Evolutionary conservation across 1,140 invertebrate genomes (phyloP).

Genomic region (Orchesella cincta): DNA sequence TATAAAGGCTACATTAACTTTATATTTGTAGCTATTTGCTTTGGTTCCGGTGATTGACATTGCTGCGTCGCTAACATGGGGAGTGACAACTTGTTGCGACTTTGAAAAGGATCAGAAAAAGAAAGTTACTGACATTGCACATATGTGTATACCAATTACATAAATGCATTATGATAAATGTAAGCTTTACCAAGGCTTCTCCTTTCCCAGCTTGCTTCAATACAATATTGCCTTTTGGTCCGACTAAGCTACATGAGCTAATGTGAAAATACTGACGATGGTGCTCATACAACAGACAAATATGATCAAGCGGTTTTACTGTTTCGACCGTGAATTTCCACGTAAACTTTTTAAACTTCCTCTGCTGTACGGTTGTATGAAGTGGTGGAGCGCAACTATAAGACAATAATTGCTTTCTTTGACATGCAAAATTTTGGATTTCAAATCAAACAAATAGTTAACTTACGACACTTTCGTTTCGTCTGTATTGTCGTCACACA

Average conservation of each 20-base stretch:
- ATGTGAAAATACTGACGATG: slow-evolving; percentile 72
- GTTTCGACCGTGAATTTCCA: slow-evolving; percentile 69
- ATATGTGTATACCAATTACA: not conserved
- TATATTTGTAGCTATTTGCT: slow-evolving; percentile 58
- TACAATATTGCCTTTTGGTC: not conserved
- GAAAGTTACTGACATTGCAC: not conserved
- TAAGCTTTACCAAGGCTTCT: not conserved
- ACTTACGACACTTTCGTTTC: not conserved
- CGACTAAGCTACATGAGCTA: slow-evolving; percentile 53
- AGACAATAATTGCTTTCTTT: not conserved
- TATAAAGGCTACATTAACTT: slow-evolving; percentile 69
- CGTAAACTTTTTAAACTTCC: slow-evolving; percentile 67
- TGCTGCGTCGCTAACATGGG: slow-evolving; percentile 26
- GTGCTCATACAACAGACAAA: slow-evolving; percentile 72
- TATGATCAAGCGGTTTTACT: slow-evolving; percentile 57
- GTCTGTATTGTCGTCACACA: not conserved
- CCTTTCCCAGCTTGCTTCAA: slow-evolving; percentile 6
- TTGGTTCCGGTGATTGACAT: slow-evolving; percentile 45
- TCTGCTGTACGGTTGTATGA: slow-evolving; percentile 58
- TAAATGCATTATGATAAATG: not conserved
- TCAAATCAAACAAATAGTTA: not conserved
- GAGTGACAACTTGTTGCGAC: slow-evolving; percentile 34
- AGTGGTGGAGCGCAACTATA: not conserved
- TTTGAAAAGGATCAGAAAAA: not conserved
- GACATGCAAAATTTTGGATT: not conserved